Conservation (phyloP, 2,888 invertebrate genomes). For the Torymus texanus region DNA sequence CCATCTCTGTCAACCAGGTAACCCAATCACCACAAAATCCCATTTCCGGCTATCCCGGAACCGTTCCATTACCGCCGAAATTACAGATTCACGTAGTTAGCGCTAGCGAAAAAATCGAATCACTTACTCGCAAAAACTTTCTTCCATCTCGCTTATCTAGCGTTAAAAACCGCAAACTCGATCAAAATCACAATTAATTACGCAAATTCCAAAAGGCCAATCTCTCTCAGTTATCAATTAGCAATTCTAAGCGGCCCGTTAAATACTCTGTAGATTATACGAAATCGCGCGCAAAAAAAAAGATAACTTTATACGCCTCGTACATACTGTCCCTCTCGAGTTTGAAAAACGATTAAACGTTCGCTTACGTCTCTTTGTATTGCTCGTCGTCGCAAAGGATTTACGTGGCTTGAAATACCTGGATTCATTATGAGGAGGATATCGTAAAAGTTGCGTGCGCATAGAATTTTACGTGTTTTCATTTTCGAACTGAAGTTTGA, state of each 20-base stretch:
- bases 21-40: too few relatives aligned
- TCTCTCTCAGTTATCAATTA: constrained; percentile 38
- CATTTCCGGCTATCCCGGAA: too few relatives aligned
- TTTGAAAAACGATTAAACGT: constrained; percentile 44
- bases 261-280: constrained; percentile 25
- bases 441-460: constrained; percentile 18
- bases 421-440: constrained; percentile 23
- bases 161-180: not conserved
- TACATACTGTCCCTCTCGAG: not conserved
- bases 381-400: constrained; percentile 11
- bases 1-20: too few relatives aligned
- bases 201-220: not conserved
- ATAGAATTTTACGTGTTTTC: constrained; percentile 5
- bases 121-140: too few relatives aligned
- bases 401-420: constrained; percentile 19
- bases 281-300: not conserved
- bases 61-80: too few relatives aligned
- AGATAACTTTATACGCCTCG: constrained; percentile 6
- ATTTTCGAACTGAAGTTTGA: not conserved
- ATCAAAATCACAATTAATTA: constrained; percentile 25
- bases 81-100: too few relatives aligned
- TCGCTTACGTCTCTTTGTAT: not conserved
- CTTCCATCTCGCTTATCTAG: too few relatives aligned
- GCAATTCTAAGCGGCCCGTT: constrained; percentile 38
- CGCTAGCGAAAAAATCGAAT: too few relatives aligned